A percentile compares a stretch with the other conserved stretches of the same genome.
phyloP scores from a whole-genome alignment of 2,888 invertebrate genomes.

The Leucophenga montana region DNA sequence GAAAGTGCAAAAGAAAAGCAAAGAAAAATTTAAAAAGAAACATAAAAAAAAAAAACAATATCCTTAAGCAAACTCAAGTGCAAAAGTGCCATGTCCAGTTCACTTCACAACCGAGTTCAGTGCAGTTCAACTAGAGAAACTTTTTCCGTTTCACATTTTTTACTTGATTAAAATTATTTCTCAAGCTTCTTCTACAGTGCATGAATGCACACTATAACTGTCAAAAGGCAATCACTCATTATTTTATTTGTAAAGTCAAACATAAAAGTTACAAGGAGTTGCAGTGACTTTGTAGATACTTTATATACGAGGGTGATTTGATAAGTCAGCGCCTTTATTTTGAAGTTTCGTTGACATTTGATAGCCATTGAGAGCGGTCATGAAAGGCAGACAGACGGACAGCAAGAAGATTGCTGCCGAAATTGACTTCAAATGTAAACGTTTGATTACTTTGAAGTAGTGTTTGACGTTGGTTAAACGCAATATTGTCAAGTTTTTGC shows the following conservation, averaged over 20 bases:
- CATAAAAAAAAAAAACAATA: neutral
- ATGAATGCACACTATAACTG: neutral
- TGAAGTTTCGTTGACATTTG: no score
- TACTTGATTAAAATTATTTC: slow-evolving; percentile 3
- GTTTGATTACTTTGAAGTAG: no score
- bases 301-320: no score
- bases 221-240: slow-evolving; percentile 14
- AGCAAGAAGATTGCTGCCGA: no score
- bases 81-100: slow-evolving; percentile 3
- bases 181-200: neutral
- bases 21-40: no score
- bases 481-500: no score
- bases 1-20: slow-evolving; percentile 2
- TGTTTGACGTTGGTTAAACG: no score
- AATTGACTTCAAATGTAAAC: no score
- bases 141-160: neutral
- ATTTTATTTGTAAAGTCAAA: neutral
- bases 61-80: neutral
- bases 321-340: no score
- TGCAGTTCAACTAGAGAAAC: neutral
- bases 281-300: slow-evolving; percentile 45
- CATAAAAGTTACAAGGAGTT: slow-evolving; percentile 45
- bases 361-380: no score
- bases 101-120: neutral
- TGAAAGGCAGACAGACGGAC: no score